A percentile compares a stretch with the other conserved stretches of the same genome.
phyloP scores from a whole-genome alignment of 2,888 invertebrate species.

The Oligia latruncula region DNA sequence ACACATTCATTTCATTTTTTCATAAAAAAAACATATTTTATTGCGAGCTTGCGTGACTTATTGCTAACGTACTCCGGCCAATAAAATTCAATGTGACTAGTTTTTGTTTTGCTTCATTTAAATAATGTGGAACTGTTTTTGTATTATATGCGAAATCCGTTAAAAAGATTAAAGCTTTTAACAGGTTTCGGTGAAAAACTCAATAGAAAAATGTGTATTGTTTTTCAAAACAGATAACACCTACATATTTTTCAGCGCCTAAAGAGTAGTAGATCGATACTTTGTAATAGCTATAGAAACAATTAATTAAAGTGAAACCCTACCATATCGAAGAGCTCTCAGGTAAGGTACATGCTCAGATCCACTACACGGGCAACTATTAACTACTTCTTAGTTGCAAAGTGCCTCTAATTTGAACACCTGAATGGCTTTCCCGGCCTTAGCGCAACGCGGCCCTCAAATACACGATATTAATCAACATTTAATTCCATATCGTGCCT shows the following conservation, averaged over 20 bases:
- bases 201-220: not conserved
- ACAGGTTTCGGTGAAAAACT: slow-evolving; percentile 3
- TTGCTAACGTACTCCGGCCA: slow-evolving; percentile 59
- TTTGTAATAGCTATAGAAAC: not conserved
- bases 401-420: slow-evolving; percentile 83
- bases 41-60: slow-evolving; percentile 65
- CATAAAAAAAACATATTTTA: slow-evolving; percentile 58
- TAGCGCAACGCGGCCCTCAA: slow-evolving; percentile 76
- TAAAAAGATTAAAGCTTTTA: slow-evolving; percentile 15
- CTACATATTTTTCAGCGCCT: not conserved
- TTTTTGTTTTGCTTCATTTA: slow-evolving; percentile 58
- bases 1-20: slow-evolving; percentile 50
- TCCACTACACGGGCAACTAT: slow-evolving; percentile 72
- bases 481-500: slow-evolving; percentile 85
- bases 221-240: not conserved
- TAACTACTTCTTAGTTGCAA: slow-evolving; percentile 85
- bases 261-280: not conserved
- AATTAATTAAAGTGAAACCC: slow-evolving; percentile 69
- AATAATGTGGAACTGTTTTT: slow-evolving; percentile 32
- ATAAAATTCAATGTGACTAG: slow-evolving; percentile 66
- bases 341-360: slow-evolving; percentile 74
- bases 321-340: slow-evolving; percentile 69
- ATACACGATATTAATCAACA: slow-evolving; percentile 86
- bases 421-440: slow-evolving; percentile 77
- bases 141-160: slow-evolving; percentile 26